Conservation (phyloP, 2,113 vertebrate species). For the Odontesthes bonariensis region DNA sequence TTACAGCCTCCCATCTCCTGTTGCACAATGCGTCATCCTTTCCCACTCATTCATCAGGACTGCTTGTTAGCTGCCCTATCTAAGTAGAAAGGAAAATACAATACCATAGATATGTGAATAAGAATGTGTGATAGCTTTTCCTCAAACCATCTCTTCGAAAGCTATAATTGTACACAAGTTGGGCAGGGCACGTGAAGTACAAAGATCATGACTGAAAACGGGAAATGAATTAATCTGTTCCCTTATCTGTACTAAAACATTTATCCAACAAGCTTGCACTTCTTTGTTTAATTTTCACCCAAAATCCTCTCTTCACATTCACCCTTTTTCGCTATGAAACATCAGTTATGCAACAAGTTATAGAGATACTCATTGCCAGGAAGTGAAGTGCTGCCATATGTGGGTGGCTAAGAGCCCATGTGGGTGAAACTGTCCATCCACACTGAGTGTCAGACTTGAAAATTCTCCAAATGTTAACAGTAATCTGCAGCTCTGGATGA, state of each 20-base stretch:
- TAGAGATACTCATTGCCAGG: conserved; percentile 54
- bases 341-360: conserved; percentile 70
- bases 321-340: conserved; percentile 50
- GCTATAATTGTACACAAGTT: background rate
- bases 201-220: conserved; percentile 9
- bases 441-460: conserved; percentile 49
- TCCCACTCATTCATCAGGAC: background rate
- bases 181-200: background rate
- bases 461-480: conserved; percentile 44
- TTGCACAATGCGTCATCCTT: conserved; percentile 20
- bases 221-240: background rate
- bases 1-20: background rate
- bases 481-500: too few relatives aligned
- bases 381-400: conserved; percentile 61
- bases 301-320: conserved; percentile 51
- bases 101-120: background rate
- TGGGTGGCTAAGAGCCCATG: conserved; percentile 56
- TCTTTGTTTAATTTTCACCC: conserved; percentile 51
- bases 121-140: background rate
- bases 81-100: background rate
- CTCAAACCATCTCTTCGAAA: background rate
- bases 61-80: background rate
- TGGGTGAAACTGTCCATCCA: conserved; percentile 66
- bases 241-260: conserved; percentile 21
- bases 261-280: conserved; percentile 20